Base-by-base conservation (phyloP, 2,797 vertebrate genomes). In the Muraenolepis orangiensis region DNA sequence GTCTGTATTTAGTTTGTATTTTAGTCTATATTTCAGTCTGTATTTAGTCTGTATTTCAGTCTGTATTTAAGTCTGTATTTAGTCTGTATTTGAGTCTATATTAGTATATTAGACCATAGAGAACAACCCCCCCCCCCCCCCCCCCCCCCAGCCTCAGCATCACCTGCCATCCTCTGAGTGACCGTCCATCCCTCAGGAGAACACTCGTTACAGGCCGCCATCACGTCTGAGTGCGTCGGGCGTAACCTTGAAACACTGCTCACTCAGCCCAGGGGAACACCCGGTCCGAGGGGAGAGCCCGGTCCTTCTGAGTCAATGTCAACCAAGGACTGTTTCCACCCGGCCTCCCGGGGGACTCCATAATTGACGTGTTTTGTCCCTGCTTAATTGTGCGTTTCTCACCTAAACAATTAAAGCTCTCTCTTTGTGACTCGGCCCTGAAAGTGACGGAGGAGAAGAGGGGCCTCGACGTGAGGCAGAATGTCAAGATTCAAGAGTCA, bases 131-230 rank as follows among this genome's bases (percentile, higher is more conserved):
- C 11, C n/a, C 61, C 61, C 61, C n/a, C 18, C 81, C 76, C 76
- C 51, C 61, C 75, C 75, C 82, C 85, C 87, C 69, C 26, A 87
- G 85, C 88, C 86, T 83, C 81, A 69, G 79, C 89, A 86, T 89
- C 87, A 91, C 87, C 89, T 90, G 89, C 86, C 87, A 87, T 87
- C 85, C 85, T 86, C 87, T 90, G 91, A 91, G 89, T 92, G 89
- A 89, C 83, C 71, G 77, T 85, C 84, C 81, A 85, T 92, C 89
- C 89, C 90, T 79, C 77, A 89, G 91, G 91, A 91, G 89, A 88
- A 86, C 84, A 78, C 79, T 90, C 88, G 90, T 91, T 89, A 90
- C 74, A 70, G 77, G 78, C 87, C 88, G 86, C 85, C 87, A 90
- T 87, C 86, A 87, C 82, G 71, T 90, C 78, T 88, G 87, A 87